A percentile compares a stretch with the other conserved stretches of the same genome.
These are phyloP conservation scores for Neopipo cinnamomea DNA, from an alignment of 2,113 vertebrate genomes.

Conservation along the genomic window DNA sequence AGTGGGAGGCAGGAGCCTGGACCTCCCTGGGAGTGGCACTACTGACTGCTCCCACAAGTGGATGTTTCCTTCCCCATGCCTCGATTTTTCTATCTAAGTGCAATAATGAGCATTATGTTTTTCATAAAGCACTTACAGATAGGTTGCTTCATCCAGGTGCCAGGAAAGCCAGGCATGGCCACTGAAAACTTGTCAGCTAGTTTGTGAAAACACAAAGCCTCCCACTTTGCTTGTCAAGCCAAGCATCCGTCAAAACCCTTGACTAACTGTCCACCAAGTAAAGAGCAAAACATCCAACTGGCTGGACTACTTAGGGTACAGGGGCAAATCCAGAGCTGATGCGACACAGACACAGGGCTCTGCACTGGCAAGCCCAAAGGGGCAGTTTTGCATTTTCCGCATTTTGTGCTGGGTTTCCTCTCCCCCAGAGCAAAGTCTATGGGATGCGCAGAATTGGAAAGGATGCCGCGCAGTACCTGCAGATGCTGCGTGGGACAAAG, in stretches of 20 bases:
- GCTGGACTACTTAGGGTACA: fast-evolving
- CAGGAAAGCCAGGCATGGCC: neutral
- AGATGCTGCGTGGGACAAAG: neutral
- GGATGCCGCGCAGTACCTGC: fast-evolving
- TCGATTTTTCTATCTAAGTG: neutral
- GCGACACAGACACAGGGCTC: fast-evolving
- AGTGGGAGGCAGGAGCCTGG: neutral
- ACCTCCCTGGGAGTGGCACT: neutral
- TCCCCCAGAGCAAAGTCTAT: neutral
- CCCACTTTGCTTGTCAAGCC: neutral
- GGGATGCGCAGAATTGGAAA: neutral
- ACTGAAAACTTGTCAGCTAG: neutral
- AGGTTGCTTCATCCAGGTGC: neutral
- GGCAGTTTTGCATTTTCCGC: neutral
- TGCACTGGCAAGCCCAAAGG: neutral
- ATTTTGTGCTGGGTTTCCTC: neutral
- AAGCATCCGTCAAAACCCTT: neutral
- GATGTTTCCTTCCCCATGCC: neutral
- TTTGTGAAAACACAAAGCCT: neutral
- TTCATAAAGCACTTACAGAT: neutral
- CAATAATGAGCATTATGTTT: neutral
- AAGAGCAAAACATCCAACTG: neutral
- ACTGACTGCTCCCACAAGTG: neutral
- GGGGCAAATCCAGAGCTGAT: neutral
- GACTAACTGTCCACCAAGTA: neutral